A percentile compares a stretch with the other conserved stretches of the same genome.
phyloP scores from a whole-genome alignment of 2,113 vertebrate species.

The Danionella cerebrum region DNA sequence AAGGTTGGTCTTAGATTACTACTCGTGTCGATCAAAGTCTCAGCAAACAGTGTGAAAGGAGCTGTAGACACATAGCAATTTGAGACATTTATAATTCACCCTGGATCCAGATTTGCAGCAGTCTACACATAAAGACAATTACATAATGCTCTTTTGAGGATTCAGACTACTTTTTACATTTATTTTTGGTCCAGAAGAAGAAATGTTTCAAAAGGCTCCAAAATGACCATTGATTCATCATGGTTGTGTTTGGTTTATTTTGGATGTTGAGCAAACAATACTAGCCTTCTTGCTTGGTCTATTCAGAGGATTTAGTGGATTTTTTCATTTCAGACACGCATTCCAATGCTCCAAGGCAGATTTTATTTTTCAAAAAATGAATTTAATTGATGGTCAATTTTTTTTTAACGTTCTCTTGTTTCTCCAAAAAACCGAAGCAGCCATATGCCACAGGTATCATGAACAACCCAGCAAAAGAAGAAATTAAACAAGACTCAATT shows the following conservation, averaged over 20 bases:
- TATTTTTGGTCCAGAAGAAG: too few species aligned
- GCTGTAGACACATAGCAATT: too few species aligned
- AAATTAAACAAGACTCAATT: slow-evolving; percentile 11
- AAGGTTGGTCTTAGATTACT: too few species aligned
- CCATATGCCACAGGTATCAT: not conserved
- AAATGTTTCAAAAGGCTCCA: too few species aligned
- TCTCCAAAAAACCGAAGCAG: not conserved
- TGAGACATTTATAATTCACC: too few species aligned
- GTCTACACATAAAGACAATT: too few species aligned
- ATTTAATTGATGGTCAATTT: not conserved
- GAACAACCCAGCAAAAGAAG: slow-evolving; percentile 11
- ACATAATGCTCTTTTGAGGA: too few species aligned
- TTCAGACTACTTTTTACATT: too few species aligned
- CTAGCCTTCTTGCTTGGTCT: not conserved
- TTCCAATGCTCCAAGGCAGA: not conserved
- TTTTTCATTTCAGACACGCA: not conserved
- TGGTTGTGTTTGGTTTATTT: not conserved
- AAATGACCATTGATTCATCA: too few species aligned
- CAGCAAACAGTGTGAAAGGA: too few species aligned
- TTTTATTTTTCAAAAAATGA: not conserved
- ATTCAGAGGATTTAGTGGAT: not conserved
- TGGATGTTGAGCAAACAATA: not conserved
- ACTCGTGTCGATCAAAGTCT: too few species aligned
- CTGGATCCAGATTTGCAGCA: too few species aligned
- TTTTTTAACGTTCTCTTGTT: slow-evolving; percentile 1